A percentile compares a stretch with the other conserved stretches of the same genome.
Conservation (phyloP, 2,113 vertebrate species). For the Hemichromis elongatus region DNA sequence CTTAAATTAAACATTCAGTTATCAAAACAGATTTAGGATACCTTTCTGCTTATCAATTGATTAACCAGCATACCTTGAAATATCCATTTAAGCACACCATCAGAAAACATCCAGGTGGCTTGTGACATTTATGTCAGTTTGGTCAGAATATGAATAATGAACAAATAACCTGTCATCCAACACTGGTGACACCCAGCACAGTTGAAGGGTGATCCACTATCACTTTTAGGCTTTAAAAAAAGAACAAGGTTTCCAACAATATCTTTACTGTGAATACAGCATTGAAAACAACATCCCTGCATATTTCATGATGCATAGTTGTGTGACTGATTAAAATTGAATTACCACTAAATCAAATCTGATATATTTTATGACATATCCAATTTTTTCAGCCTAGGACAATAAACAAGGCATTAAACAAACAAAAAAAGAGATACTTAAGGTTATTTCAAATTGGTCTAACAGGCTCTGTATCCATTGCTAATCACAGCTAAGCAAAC, state of each 20-base stretch:
- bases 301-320: not conserved
- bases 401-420: not conserved
- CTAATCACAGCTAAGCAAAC: not conserved
- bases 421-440: not conserved
- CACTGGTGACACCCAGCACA: not conserved
- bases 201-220: not conserved
- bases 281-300: not conserved
- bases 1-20: not conserved
- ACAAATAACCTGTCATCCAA: not conserved
- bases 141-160: not conserved
- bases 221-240: not conserved
- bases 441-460: not conserved
- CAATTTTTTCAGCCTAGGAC: not conserved
- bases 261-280: not conserved
- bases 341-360: not conserved
- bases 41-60: fast-evolving
- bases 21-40: not conserved
- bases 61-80: not conserved
- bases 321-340: not conserved
- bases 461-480: not conserved
- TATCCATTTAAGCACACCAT: not conserved
- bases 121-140: not conserved
- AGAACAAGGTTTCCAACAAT: not conserved
- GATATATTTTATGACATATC: not conserved
- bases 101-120: not conserved